Evolutionary conservation across 23 tunicate species (phyloP).

Genomic region (Botrylloides violaceus): DNA sequence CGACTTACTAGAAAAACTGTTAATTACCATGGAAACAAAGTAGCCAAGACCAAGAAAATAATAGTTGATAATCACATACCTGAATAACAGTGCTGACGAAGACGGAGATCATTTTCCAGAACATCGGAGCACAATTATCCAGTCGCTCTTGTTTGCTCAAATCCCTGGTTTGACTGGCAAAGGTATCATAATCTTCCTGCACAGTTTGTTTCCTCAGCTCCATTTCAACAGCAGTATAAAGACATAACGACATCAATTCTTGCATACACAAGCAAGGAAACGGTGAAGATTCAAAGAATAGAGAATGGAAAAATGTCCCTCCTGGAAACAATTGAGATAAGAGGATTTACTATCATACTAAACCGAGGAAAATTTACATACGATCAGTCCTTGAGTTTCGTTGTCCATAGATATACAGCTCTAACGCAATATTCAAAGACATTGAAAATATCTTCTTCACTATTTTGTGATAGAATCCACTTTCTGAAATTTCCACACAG

Average conservation of each 20-base stretch:
- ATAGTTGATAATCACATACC: too few relatives aligned
- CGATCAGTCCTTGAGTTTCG: background rate
- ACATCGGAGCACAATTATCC: background rate
- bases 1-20: background rate
- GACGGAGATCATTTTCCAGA: constrained; percentile 9
- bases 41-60: too few relatives aligned
- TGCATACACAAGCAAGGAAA: constrained; percentile 14
- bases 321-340: background rate
- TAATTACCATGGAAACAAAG: too few relatives aligned
- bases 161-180: background rate
- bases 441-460: background rate
- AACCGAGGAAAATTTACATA: too few relatives aligned
- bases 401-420: background rate
- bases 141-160: background rate
- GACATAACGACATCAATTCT: constrained; percentile 3
- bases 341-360: too few relatives aligned
- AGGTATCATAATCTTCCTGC: background rate
- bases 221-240: background rate
- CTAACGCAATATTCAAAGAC: background rate
- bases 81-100: constrained; percentile 6
- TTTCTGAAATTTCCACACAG: constrained; percentile 1
- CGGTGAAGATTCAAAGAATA: background rate
- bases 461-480: background rate
- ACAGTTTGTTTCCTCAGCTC: background rate
- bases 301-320: background rate